A percentile compares a stretch with the other conserved stretches of the same genome.
Conservation (phyloP, 2,888 invertebrate species). For the Theretra japonica region DNA sequence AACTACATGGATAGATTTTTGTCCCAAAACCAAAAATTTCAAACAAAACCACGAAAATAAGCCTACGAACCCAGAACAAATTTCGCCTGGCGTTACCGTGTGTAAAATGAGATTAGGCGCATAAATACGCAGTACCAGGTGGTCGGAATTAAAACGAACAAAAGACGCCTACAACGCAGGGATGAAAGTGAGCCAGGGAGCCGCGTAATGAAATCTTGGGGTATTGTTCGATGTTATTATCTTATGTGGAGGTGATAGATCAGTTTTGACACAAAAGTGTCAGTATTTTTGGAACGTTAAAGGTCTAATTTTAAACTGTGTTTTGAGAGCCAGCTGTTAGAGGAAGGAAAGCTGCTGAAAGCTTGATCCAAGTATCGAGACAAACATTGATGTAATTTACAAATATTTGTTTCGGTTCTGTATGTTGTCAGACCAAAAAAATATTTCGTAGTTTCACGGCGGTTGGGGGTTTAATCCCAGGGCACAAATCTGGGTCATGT, state of each 20-base stretch:
- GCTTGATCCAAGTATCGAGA: background rate
- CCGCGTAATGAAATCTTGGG: constrained; percentile 50
- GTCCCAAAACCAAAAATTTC: background rate
- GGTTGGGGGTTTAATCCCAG: too few species aligned
- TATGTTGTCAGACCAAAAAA: too few species aligned
- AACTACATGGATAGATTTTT: too few species aligned
- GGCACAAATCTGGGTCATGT: too few species aligned
- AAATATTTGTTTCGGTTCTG: too few species aligned
- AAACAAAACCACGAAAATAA: background rate
- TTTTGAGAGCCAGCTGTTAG: too few species aligned
- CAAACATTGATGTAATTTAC: too few species aligned
- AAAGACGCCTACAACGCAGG: constrained; percentile 52
- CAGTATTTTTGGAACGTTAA: too few species aligned
- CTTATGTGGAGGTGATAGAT: background rate
- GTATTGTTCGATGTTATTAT: constrained; percentile 32
- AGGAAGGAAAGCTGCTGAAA: too few species aligned
- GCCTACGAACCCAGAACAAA: constrained; percentile 28
- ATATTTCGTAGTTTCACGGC: too few species aligned
- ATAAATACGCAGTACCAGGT: constrained; percentile 46
- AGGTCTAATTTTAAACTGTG: too few species aligned
- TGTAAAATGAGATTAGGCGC: constrained; percentile 46
- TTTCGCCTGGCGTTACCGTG: constrained; percentile 28
- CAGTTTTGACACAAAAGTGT: too few species aligned
- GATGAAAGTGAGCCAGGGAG: constrained; percentile 51
- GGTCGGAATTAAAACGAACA: constrained; percentile 57